Percentiles rank a stretch among this genome's conserved stretches.
Conservation (phyloP, 2,888 invertebrate species). For the Phyllotreta cruciferae region DNA sequence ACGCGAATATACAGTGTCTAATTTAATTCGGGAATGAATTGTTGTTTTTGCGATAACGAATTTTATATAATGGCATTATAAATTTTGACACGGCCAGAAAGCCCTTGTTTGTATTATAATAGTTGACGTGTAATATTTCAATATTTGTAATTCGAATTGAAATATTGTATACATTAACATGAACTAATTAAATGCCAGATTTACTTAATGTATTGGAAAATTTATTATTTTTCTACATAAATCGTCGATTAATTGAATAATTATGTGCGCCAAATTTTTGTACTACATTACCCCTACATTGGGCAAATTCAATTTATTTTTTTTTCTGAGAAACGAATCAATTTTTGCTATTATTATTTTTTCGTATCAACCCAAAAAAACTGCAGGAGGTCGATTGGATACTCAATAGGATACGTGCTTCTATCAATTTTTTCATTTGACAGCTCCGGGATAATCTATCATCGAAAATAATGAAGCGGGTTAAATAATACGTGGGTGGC, state of each 20-base stretch:
- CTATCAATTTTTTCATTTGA: constrained; percentile 16
- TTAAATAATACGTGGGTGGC: not conserved
- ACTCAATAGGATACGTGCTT: not conserved
- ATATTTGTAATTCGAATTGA: constrained; percentile 4
- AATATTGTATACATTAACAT: constrained; percentile 2
- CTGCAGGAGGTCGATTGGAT: constrained; percentile 2
- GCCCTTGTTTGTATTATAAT: not conserved
- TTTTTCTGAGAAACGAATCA: no score
- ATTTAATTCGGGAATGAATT: constrained; percentile 14
- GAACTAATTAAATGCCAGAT: constrained; percentile 1
- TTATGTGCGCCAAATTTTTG: no score
- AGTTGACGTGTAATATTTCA: constrained; percentile 1
- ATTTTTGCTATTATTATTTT: no score
- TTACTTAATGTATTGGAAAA: not conserved
- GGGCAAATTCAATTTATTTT: no score
- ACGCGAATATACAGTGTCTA: constrained; percentile 3
- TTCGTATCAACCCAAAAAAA: not conserved
- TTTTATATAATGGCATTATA: constrained; percentile 16
- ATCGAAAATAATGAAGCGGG: not conserved
- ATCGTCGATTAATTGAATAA: no score
- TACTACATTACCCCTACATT: no score
- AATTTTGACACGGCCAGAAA: constrained; percentile 1
- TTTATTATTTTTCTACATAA: no score
- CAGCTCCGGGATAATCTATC: constrained; percentile 9
- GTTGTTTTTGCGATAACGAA: constrained; percentile 6